Conservation (phyloP, 2,797 vertebrate species). For the Mus minutoides region DNA sequence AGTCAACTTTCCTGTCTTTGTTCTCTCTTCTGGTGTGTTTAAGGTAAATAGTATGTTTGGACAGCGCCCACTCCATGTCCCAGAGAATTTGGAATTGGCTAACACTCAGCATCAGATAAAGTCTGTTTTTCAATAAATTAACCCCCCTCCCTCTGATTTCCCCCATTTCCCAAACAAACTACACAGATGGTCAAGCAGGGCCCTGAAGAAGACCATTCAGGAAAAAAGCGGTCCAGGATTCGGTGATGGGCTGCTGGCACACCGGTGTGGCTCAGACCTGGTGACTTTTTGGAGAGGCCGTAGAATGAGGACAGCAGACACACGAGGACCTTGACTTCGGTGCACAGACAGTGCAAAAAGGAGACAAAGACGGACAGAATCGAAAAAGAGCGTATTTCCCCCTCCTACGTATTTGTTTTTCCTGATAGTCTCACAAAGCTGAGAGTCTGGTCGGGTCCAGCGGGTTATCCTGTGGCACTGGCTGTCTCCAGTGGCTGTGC, state of each 20-base stretch:
- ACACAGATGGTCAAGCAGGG: constrained; percentile 77
- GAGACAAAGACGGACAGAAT: constrained; percentile 86
- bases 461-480: background rate
- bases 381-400: constrained; percentile 80
- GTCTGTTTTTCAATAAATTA: constrained; percentile 88
- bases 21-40: constrained; percentile 54
- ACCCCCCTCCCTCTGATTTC: constrained; percentile 78
- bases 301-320: constrained; percentile 75
- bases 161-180: constrained; percentile 79
- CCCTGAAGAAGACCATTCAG: constrained; percentile 72
- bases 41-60: constrained; percentile 70
- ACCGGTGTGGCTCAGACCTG: constrained; percentile 27
- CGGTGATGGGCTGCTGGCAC: background rate
- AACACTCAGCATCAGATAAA: constrained; percentile 83
- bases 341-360: constrained; percentile 82
- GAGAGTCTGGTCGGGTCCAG: constrained; percentile 74
- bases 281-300: constrained; percentile 75
- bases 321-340: constrained; percentile 86
- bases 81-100: constrained; percentile 69
- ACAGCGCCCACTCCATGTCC: constrained; percentile 55
- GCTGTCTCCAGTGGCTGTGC: constrained; percentile 73
- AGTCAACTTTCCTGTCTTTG: constrained; percentile 72
- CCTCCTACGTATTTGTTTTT: constrained; percentile 75
- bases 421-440: constrained; percentile 88
- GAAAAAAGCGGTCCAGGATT: constrained; percentile 15